These are phyloP conservation scores for Saxidomus purpurata DNA, from an alignment of 1,140 invertebrate species.

Conservation along the genomic window DNA sequence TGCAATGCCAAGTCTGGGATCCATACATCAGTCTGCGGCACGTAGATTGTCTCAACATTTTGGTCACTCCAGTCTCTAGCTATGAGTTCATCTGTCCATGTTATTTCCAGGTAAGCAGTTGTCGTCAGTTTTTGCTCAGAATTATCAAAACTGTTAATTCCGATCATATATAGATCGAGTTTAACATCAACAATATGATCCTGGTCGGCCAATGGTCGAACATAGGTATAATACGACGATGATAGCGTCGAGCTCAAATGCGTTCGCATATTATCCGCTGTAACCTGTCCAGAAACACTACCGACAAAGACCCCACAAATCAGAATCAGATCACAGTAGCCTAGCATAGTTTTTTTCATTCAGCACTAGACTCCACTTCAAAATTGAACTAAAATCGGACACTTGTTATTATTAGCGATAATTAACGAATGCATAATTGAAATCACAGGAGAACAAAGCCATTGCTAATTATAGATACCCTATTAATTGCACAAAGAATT, in stretches of 20 bases:
- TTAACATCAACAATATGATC: slow-evolving; percentile 17
- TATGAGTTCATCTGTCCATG: slow-evolving; percentile 68
- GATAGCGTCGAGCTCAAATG: slow-evolving; percentile 27
- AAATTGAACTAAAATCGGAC: no score
- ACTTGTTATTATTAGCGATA: no score
- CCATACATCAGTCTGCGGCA: slow-evolving; percentile 67
- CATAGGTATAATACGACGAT: slow-evolving; percentile 32
- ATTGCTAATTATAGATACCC: no score
- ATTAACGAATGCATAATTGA: no score
- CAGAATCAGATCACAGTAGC: background rate
- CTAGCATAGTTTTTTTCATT: background rate
- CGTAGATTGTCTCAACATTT: background rate
- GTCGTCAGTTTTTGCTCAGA: slow-evolving; percentile 65
- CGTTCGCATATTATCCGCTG: slow-evolving; percentile 22
- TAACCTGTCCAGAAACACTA: background rate
- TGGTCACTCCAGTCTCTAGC: background rate
- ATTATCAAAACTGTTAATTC: slow-evolving; percentile 64
- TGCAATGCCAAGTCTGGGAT: slow-evolving; percentile 68
- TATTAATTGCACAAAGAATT: no score
- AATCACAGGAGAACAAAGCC: no score
- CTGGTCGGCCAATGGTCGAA: slow-evolving; percentile 53
- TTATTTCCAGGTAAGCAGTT: slow-evolving; percentile 64
- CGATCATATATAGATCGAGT: slow-evolving; percentile 53
- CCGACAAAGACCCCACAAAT: background rate
- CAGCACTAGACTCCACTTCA: no score